Percentiles rank a stretch among this genome's conserved stretches.
phyloP scores from a whole-genome alignment of 2,113 vertebrate genomes.

The Genyomyrus donnyi region DNA sequence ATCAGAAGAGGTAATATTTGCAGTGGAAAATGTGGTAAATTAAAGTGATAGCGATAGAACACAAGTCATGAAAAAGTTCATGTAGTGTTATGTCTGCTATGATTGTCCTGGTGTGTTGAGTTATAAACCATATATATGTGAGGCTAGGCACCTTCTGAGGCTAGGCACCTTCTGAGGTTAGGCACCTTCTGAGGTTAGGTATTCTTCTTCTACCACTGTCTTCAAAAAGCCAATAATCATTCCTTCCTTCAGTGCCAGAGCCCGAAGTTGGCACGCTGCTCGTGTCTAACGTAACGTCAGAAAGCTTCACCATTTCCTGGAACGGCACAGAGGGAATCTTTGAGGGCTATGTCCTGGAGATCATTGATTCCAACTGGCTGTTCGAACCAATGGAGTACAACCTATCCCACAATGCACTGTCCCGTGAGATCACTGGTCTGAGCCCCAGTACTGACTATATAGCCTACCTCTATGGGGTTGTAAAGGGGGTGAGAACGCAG shows the following conservation, averaged over 20 bases:
- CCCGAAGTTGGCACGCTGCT: conserved; percentile 72
- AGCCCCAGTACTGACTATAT: conserved; percentile 81
- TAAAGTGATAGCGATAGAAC: neutral
- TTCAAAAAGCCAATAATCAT: conserved; percentile 49
- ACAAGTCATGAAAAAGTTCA: neutral
- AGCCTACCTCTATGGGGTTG: conserved; percentile 83
- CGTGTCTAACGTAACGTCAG: conserved; percentile 73
- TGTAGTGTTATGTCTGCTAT: neutral
- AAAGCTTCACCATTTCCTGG: conserved; percentile 87
- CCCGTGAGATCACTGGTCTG: conserved; percentile 73
- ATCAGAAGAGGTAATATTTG: neutral
- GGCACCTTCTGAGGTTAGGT: neutral
- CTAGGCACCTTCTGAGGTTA: no score
- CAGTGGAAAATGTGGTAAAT: neutral
- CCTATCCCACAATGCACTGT: conserved; percentile 64
- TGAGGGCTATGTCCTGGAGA: conserved; percentile 82
- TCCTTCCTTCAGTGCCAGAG: conserved; percentile 69
- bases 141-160: neutral
- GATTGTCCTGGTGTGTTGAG: neutral
- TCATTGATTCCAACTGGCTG: conserved; percentile 94
- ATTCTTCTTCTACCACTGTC: neutral
- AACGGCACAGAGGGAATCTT: conserved; percentile 65
- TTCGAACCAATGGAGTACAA: conserved; percentile 74
- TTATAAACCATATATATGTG: neutral
- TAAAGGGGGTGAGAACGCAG: conserved; percentile 64